Evolutionary conservation across 1,140 invertebrate species (phyloP), one percentile per base, ranked within the genome.

Genomic region (Eueides isabella): DNA sequence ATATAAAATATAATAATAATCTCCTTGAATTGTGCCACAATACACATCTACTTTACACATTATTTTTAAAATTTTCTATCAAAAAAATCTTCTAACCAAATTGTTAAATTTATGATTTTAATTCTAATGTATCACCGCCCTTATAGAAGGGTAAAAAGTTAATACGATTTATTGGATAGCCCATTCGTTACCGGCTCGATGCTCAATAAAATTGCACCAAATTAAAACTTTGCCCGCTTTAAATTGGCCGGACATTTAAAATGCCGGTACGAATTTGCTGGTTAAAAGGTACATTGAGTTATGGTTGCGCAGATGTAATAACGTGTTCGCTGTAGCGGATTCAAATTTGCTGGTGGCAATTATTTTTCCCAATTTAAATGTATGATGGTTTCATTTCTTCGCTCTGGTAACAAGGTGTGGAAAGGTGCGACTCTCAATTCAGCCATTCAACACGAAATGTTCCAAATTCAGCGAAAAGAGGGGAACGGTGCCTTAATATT

Each of bases 161-260:
- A 70, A 41, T 70, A 70, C 68, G 61, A 35, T 70, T 70, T 70
- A 70, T 70, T 70, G 55, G 68, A 70, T 70, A 63, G 16, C 61
- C 55, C 68, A 63, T 70, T 70, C 68, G 68, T 70, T 63, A 62
- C 68, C 33, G 61, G 61, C 29, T 28, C 41, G 38, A 7, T 19
- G 67, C 67, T 69, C 30, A 70, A 70, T 70, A 70, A 70, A 70
- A 70, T 70, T 55, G 48, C 26, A 63, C 35, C 33, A 63, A 70
- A 70, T 70, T 70, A 70, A 70, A 70, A 70, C 61, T 70, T 62
- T 31, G 33, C 31, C 68, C 68, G 68, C 55, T 28, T 61, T 38
- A 70, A 70, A 61, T 61, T 29, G 55, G 26, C 19, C 66, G 41
- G 67, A 9, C 26, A 69, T 69, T 69, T 69, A 69, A 69, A 69